Conservation (phyloP, 1,140 invertebrate genomes). For the Leptopilina clavipes region DNA sequence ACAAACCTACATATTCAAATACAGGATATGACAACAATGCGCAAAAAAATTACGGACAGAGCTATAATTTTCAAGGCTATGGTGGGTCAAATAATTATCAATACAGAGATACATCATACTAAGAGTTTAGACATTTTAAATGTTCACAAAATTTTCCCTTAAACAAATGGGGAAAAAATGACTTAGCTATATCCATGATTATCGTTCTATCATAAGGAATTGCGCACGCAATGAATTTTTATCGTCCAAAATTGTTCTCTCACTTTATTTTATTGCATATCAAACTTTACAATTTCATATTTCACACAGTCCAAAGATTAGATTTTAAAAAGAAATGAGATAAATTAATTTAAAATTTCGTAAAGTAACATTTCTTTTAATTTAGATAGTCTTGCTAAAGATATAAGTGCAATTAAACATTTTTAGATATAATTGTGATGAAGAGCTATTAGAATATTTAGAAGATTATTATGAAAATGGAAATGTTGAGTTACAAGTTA, state of each 20-base stretch:
- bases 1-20: constrained; percentile 52
- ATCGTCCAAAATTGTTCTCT: background rate
- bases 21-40: constrained; percentile 59
- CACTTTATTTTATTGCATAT: background rate
- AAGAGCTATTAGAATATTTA: background rate
- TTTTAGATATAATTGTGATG: background rate
- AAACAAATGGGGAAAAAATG: background rate
- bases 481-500: background rate
- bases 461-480: constrained; percentile 5
- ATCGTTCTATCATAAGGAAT: constrained; percentile 13
- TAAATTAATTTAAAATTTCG: background rate
- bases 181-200: background rate
- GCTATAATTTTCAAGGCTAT: constrained; percentile 51
- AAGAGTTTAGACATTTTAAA: constrained; percentile 34
- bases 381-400: constrained; percentile 10
- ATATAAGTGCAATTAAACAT: constrained; percentile 16
- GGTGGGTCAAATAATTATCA: constrained; percentile 55
- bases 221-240: constrained; percentile 14
- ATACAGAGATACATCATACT: constrained; percentile 59
- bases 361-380: background rate
- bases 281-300: constrained; percentile 6
- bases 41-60: constrained; percentile 60
- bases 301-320: background rate
- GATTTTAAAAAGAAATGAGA: background rate
- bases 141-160: background rate